A percentile compares a stretch with the other conserved stretches of the same genome.
Evolutionary conservation across 2,888 invertebrate species (phyloP).

Genomic region (Hydroisotoma schaefferi): DNA sequence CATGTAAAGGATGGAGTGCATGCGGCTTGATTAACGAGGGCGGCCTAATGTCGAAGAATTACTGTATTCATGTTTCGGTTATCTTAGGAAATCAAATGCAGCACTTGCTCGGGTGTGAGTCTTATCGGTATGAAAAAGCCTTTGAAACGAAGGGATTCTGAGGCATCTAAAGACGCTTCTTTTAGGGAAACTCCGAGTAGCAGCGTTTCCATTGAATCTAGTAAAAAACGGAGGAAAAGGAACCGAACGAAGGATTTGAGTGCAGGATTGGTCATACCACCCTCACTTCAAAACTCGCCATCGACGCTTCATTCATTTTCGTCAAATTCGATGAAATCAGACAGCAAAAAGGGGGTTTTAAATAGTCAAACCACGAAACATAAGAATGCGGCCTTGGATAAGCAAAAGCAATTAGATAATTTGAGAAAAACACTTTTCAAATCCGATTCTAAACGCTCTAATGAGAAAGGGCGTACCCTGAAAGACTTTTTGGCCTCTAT

Average conservation of each 20-base stretch:
- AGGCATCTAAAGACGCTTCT: background rate
- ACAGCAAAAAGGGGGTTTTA: background rate
- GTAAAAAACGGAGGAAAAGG: background rate
- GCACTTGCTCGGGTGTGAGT: constrained; percentile 20
- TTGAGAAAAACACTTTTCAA: constrained; percentile 26
- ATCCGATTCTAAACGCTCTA: background rate
- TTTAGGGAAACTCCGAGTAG: background rate
- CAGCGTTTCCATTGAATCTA: no score
- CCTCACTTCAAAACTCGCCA: background rate
- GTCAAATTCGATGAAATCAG: background rate
- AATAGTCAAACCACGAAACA: background rate
- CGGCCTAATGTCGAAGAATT: no score
- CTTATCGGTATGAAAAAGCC: constrained; percentile 21
- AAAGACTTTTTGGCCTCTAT: constrained; percentile 31
- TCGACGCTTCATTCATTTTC: no score
- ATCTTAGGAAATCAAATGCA: constrained; percentile 33
- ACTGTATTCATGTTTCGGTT: constrained; percentile 5
- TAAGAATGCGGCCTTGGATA: constrained; percentile 1
- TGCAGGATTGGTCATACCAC: constrained; percentile 5
- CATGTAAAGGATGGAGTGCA: background rate
- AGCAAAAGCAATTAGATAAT: constrained; percentile 27
- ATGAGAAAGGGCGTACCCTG: constrained; percentile 12
- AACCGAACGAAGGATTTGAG: constrained; percentile 4
- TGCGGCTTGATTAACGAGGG: no score
- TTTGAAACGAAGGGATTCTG: background rate